Conservation (phyloP, 1,140 invertebrate species). For the Ridgeia piscesae region DNA sequence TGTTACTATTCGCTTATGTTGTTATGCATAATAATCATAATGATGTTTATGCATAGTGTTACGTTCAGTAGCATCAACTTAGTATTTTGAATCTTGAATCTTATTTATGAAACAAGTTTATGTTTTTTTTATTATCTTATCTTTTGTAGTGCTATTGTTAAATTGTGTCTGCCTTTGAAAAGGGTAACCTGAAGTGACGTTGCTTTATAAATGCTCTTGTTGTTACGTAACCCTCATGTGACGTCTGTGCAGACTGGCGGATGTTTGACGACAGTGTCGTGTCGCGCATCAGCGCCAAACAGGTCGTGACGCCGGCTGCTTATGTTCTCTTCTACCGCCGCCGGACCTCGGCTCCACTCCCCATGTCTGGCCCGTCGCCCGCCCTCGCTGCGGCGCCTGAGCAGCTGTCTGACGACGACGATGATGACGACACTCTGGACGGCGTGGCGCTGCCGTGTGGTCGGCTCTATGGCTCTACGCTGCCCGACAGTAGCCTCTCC, state of each 20-base stretch:
- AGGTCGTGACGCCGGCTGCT: slow-evolving; percentile 55
- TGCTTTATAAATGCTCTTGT: too few relatives aligned
- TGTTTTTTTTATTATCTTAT: too few relatives aligned
- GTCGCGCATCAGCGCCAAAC: slow-evolving; percentile 47
- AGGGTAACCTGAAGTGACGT: neutral
- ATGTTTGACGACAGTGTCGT: slow-evolving; percentile 61
- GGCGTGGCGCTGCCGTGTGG: neutral
- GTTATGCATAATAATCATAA: too few relatives aligned
- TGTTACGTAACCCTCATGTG: neutral
- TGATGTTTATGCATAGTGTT: too few relatives aligned
- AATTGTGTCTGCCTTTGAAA: too few relatives aligned
- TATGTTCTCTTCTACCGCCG: slow-evolving; percentile 62
- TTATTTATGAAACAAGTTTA: too few relatives aligned
- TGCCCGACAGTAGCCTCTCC: neutral
- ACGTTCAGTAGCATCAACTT: too few relatives aligned
- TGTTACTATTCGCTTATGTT: neutral
- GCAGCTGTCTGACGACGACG: neutral
- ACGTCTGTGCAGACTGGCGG: slow-evolving; percentile 55
- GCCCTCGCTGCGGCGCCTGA: neutral
- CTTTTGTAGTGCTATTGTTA: neutral
- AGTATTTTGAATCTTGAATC: too few relatives aligned
- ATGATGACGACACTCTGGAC: neutral
- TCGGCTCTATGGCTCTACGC: neutral
- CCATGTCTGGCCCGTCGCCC: neutral
- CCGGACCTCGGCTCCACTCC: slow-evolving; percentile 28